Conservation (phyloP, 2,797 vertebrate species). For the Sebastes diaconus region DNA sequence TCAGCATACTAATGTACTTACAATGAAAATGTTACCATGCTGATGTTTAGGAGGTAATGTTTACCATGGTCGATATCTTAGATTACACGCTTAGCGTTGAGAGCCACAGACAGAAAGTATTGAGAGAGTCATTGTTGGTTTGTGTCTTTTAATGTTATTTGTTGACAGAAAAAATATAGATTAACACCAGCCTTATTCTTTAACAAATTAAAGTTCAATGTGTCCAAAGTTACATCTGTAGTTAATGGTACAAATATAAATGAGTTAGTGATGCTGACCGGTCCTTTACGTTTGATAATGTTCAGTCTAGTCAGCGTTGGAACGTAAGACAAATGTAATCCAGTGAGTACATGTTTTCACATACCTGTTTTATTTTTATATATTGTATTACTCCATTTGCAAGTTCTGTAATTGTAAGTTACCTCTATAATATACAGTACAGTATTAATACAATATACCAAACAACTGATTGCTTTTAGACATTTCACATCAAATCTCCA, state of each 20-base stretch:
- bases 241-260: not conserved
- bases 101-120: too few relatives aligned
- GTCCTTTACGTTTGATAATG: fast-evolving
- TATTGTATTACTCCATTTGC: not conserved
- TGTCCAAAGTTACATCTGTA: not conserved
- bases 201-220: too few relatives aligned
- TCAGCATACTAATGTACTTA: too few relatives aligned
- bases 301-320: too few relatives aligned
- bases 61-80: too few relatives aligned
- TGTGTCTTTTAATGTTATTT: not conserved
- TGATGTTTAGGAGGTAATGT: too few relatives aligned
- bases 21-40: too few relatives aligned
- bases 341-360: too few relatives aligned
- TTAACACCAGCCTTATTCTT: too few relatives aligned
- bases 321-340: too few relatives aligned
- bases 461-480: not conserved
- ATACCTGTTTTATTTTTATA: not conserved
- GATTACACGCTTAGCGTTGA: too few relatives aligned
- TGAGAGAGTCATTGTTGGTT: not conserved
- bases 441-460: not conserved
- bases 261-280: not conserved
- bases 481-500: not conserved
- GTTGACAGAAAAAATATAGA: not conserved
- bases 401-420: not conserved
- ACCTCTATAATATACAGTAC: not conserved